Evolutionary conservation across 30 jellyfish, hydroid and myxozoan species (phyloP), one percentile per base, ranked within the genome.

Genomic region (Mastigias papua): DNA sequence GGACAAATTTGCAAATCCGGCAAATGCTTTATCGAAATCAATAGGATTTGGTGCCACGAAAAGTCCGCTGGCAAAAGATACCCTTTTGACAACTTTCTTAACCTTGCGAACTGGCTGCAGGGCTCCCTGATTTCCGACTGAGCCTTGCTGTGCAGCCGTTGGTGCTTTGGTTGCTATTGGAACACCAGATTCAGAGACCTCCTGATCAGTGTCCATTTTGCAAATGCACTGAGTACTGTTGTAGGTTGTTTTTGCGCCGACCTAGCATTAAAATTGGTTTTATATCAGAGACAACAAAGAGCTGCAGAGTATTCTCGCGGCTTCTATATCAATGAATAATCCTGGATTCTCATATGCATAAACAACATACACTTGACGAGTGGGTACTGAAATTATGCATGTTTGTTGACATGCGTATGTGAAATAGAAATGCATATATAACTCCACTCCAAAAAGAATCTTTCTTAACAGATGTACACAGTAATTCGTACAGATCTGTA

Each of bases 41-140:
- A 94, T 94, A 27, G 98, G 98, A 80, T 94, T 94, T 19, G 98
- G 98, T 11, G 97, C 96, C n/a, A 84, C 96, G 63, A 94, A 94
- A 73, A 94, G 76, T 0, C 97, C 96, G 26, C 97, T 90, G 21
- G 98, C 98, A 81, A 94, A 94, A 16, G 98, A 89, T 11, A 90
- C 98, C 63, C 98, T 60, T 28, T 86, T 94, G 25, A 89, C 94
- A 33, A 70, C 92, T 54, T 85, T 88, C 72, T 58, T 80, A 15
- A 80, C 62, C 34, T 62, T 80, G 29, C 90, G 90, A 46, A 62
- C 81, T 1, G 90, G 90, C 72, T 80, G 81, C 10, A 80, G 9
- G 1, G 90, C 90, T 6, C 27, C 30, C 26, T 62, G 81, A 13
- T 31, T 30, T 17, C 79, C 84, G 21, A 29, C 0, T 28, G 76